phyloP scores from a whole-genome alignment of 2,888 invertebrate species.

The Junonia oenone region DNA sequence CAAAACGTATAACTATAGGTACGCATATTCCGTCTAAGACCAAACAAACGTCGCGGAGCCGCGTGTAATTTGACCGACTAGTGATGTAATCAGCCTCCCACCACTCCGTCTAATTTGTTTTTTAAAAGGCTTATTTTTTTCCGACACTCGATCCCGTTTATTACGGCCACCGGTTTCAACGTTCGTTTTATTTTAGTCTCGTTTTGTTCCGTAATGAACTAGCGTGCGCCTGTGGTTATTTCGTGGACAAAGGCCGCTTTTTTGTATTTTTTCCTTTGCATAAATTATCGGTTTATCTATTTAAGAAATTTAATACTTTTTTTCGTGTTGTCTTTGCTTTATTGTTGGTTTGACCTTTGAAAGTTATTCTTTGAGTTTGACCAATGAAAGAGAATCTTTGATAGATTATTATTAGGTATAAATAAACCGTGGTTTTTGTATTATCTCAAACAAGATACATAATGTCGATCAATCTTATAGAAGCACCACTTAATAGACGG shows the following conservation, averaged over 20 bases:
- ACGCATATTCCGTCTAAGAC: background rate
- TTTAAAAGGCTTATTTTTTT: conserved; percentile 21
- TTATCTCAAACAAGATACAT: no score
- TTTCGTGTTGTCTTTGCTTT: conserved; percentile 11
- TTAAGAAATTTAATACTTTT: conserved; percentile 19
- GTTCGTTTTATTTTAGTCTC: conserved; percentile 29
- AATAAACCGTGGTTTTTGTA: no score
- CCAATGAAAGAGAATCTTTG: no score
- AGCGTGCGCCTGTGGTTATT: conserved; percentile 26
- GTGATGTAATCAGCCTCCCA: conserved; percentile 27
- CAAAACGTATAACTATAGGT: background rate
- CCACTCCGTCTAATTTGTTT: conserved; percentile 28
- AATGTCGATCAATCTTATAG: no score
- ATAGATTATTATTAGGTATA: no score
- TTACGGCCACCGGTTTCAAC: conserved; percentile 39
- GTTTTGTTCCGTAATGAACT: conserved; percentile 30
- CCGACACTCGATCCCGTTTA: conserved; percentile 44
- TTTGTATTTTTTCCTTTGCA: conserved; percentile 11
- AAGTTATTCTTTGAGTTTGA: no score
- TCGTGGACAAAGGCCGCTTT: conserved; percentile 15
- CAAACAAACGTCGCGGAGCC: conserved; percentile 11
- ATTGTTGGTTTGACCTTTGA: background rate
- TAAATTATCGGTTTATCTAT: conserved; percentile 20
- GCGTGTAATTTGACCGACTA: conserved; percentile 16
- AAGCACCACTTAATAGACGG: no score